A percentile compares a stretch with the other conserved stretches of the same genome.
phyloP scores from a whole-genome alignment of 1,140 invertebrate species.

The Tetragonula clypearis region DNA sequence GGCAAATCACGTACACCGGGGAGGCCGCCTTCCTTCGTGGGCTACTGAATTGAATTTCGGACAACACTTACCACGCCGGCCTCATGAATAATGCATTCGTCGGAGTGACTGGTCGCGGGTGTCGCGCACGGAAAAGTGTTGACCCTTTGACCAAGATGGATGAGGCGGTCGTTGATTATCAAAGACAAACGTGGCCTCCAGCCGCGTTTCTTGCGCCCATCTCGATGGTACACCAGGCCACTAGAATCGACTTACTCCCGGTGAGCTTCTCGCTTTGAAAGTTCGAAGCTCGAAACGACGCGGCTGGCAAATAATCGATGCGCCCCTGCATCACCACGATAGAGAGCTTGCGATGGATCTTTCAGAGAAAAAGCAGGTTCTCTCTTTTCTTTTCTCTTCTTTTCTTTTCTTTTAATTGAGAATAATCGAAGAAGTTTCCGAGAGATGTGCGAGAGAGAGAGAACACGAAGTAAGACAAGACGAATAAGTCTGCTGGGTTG shows the following conservation, averaged over 20 bases:
- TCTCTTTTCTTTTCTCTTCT: no score
- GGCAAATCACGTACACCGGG: constrained; percentile 67
- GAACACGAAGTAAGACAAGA: no score
- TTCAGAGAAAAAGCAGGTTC: no score
- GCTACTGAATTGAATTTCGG: constrained; percentile 71
- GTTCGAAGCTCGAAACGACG: neutral
- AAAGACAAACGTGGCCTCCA: constrained; percentile 61
- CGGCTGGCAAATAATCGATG: neutral
- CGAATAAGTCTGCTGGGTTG: no score
- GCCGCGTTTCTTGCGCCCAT: constrained; percentile 25
- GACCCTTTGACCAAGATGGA: constrained; percentile 67
- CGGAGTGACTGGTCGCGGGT: constrained; percentile 42
- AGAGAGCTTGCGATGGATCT: neutral
- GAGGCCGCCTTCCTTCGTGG: constrained; percentile 52
- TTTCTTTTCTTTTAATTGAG: no score
- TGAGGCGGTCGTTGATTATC: constrained; percentile 66
- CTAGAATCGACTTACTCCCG: constrained; percentile 8
- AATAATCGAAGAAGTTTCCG: no score
- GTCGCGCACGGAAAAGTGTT: constrained; percentile 65
- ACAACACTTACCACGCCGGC: constrained; percentile 65
- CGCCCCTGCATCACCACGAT: neutral
- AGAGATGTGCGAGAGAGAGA: no score
- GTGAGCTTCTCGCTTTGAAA: constrained; percentile 1
- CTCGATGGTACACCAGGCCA: neutral
- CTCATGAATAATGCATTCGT: constrained; percentile 68